A percentile compares a stretch with the other conserved stretches of the same genome.
Conservation (phyloP, 1,140 invertebrate species). For the roundworm (Caenorhabditis elegans) region WBcel235 BX284602.5:5446501-5447000, state of each 20-base stretch:
- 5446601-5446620: neutral
- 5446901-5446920: neutral
- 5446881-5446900: neutral
- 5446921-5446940: neutral
- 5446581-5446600: neutral
- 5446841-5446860: neutral
- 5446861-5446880: neutral
- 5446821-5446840: neutral
- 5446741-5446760: neutral
- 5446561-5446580: neutral
- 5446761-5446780: constrained; percentile 6
- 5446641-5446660: neutral
- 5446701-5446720: neutral
- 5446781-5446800: neutral
- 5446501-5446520: neutral
- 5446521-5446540: constrained; percentile 10
- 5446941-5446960: neutral
- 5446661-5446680: neutral
- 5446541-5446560: neutral
- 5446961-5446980: too few relatives aligned
- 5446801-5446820: constrained; percentile 28
- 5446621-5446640: neutral
- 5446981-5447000: too few relatives aligned
- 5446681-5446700: neutral
- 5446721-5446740: neutral